phyloP scores from a whole-genome alignment of 2,113 vertebrate species.

The Phrynosoma platyrhinos region DNA sequence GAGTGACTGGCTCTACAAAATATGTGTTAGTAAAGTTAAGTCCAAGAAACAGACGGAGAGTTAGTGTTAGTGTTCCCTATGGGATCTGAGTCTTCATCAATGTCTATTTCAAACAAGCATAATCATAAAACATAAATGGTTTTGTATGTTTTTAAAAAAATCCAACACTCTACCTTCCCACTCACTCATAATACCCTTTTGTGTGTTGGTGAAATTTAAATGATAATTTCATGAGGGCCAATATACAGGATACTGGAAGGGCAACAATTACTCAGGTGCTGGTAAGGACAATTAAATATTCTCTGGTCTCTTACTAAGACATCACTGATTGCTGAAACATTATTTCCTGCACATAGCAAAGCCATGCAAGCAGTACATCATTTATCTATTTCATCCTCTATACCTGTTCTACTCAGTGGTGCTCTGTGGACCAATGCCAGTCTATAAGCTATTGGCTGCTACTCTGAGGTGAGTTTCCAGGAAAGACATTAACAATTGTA shows the following conservation, averaged over 20 bases:
- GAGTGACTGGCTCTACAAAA: conserved; percentile 8
- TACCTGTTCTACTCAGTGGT: no score
- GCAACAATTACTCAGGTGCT: background rate
- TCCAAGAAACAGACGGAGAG: background rate
- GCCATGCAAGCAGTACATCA: background rate
- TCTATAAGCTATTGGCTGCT: no score
- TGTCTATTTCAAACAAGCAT: background rate
- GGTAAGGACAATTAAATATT: background rate
- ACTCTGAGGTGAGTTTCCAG: no score
- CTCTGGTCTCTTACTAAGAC: background rate
- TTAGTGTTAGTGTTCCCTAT: background rate
- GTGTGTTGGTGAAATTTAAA: background rate
- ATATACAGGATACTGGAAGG: background rate
- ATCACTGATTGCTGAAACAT: background rate
- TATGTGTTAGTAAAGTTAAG: conserved; percentile 27
- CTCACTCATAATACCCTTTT: background rate
- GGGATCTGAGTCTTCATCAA: background rate
- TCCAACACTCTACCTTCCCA: background rate
- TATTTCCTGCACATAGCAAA: background rate
- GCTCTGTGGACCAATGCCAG: no score
- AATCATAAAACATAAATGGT: background rate
- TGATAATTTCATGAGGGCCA: background rate
- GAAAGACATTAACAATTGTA: no score
- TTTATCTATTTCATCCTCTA: background rate
- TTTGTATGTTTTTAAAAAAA: background rate